These are phyloP conservation scores for Crotalus viridis DNA, from an alignment of 2,113 vertebrate species.

Conservation along the genomic window DNA sequence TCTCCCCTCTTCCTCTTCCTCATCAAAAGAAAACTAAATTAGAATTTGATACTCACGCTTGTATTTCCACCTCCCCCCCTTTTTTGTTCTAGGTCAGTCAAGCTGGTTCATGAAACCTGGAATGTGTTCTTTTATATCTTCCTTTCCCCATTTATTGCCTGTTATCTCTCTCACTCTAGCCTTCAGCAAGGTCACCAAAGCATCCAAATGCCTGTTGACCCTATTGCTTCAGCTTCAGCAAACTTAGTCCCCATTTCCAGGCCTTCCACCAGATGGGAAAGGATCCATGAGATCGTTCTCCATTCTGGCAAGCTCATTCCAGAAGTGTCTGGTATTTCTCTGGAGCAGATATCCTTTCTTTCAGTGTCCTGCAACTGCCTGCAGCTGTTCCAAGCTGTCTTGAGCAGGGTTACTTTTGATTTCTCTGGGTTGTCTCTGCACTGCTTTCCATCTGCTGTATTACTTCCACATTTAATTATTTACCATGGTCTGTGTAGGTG, in stretches of 20 bases:
- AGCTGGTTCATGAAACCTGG: too few species aligned
- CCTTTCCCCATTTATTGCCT: neutral
- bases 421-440: conserved; percentile 30
- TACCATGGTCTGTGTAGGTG: conserved; percentile 61
- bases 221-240: neutral
- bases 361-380: neutral
- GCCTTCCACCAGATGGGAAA: neutral
- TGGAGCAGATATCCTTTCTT: neutral
- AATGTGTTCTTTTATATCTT: neutral
- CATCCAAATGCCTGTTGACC: neutral
- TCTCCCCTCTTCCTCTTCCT: neutral
- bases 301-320: neutral
- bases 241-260: neutral
- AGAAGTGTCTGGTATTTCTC: neutral
- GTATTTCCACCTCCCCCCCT: neutral
- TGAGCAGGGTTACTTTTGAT: conserved; percentile 31
- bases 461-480: conserved; percentile 67
- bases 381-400: conserved; percentile 40
- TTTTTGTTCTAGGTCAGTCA: neutral
- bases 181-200: neutral
- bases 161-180: neutral
- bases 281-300: neutral
- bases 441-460: conserved; percentile 66
- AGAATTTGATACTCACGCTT: neutral
- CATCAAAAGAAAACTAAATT: neutral